These are phyloP conservation scores for Drosophila grimshawi DNA, from an alignment of 1,140 invertebrate genomes.

Conservation along the genomic window DNA sequence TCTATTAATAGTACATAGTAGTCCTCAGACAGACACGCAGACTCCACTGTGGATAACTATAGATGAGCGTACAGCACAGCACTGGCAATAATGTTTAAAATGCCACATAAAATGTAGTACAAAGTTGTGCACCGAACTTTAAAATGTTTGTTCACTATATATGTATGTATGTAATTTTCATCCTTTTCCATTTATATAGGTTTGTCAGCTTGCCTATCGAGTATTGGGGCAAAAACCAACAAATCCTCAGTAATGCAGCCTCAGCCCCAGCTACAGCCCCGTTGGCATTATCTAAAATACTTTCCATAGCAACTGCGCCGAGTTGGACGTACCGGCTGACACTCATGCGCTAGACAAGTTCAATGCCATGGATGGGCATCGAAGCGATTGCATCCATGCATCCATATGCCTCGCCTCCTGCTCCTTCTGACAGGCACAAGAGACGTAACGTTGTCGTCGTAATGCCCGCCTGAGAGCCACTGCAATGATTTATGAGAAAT, in stretches of 20 bases:
- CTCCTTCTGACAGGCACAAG: slow-evolving; percentile 56
- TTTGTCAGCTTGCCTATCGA: background rate
- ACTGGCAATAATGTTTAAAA: slow-evolving; percentile 4
- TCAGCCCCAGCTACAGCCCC: background rate
- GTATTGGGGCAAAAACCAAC: background rate
- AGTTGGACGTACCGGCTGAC: slow-evolving; percentile 54
- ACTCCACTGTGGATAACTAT: background rate
- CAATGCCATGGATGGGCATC: slow-evolving; percentile 79
- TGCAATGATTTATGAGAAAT: slow-evolving; percentile 79
- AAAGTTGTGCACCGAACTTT: slow-evolving; percentile 6
- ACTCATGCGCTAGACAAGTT: slow-evolving; percentile 64
- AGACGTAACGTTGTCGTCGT: slow-evolving; percentile 42
- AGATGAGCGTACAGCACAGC: slow-evolving; percentile 2
- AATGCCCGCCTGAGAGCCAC: slow-evolving; percentile 57
- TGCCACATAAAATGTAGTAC: slow-evolving; percentile 20
- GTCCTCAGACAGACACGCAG: slow-evolving; percentile 1
- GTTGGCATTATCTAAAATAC: slow-evolving; percentile 28
- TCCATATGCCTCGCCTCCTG: background rate
- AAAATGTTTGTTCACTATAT: background rate
- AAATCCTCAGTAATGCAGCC: background rate
- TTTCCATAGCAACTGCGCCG: slow-evolving; percentile 33
- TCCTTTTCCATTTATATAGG: background rate
- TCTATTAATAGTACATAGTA: slow-evolving; percentile 27
- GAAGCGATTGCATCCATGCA: slow-evolving; percentile 42
- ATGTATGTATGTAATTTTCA: background rate